Percentiles rank a stretch among this genome's conserved stretches.
Conservation (phyloP, 2,113 vertebrate species). For the Neomonachus schauinslandi region DNA sequence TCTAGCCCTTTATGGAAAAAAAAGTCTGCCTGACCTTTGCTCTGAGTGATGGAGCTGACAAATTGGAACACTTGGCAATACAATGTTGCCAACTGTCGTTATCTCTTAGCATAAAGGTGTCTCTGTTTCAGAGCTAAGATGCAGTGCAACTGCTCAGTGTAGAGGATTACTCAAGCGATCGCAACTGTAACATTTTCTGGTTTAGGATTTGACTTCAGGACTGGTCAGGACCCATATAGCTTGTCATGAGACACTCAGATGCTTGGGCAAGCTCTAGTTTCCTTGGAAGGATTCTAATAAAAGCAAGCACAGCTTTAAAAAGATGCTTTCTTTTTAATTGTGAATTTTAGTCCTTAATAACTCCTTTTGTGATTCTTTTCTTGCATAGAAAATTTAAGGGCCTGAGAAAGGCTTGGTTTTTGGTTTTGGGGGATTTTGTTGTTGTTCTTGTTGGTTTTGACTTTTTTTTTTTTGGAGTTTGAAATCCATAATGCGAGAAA, state of each 20-base stretch:
- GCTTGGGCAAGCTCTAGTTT: not conserved
- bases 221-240: not conserved
- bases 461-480: not conserved
- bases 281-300: not conserved
- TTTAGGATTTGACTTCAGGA: not conserved
- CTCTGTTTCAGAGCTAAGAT: not conserved
- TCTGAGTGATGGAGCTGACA: not conserved
- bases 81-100: not conserved
- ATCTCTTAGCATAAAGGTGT: not conserved
- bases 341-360: not conserved
- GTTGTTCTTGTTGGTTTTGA: not conserved
- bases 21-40: not conserved
- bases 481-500: not conserved
- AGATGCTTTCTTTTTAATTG: not conserved
- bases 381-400: not conserved
- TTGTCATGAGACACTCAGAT: not conserved
- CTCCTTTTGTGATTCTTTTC: not conserved
- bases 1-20: not conserved
- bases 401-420: not conserved
- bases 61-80: not conserved
- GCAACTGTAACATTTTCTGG: not conserved
- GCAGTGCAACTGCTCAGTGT: not conserved
- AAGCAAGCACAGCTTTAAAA: constrained; percentile 3
- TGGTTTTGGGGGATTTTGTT: not conserved
- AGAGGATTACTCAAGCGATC: not conserved